These are phyloP conservation scores for Petrocephalus sullivani DNA, from an alignment of 2,797 vertebrate genomes.

Conservation along the genomic window DNA sequence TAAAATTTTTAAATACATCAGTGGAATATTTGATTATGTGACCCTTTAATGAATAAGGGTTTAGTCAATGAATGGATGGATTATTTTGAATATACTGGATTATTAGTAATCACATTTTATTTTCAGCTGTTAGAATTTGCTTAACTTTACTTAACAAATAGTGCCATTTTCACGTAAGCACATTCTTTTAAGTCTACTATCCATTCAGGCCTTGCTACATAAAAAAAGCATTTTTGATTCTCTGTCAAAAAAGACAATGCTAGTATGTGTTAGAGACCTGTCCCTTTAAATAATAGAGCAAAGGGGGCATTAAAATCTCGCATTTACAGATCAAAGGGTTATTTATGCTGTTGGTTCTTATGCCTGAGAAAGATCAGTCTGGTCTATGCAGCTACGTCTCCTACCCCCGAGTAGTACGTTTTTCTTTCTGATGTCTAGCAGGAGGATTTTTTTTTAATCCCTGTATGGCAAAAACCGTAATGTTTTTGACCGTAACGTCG, in stretches of 20 bases:
- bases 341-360: conserved; percentile 53
- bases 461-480: conserved; percentile 40
- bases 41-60: background rate
- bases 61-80: background rate
- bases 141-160: conserved; percentile 34
- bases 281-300: conserved; percentile 31
- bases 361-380: conserved; percentile 54
- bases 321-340: conserved; percentile 49
- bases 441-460: conserved; percentile 44
- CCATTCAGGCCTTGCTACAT: conserved; percentile 39
- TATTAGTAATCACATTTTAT: background rate
- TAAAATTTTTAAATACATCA: background rate
- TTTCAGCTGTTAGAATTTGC: background rate
- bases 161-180: conserved; percentile 27
- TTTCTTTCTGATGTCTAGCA: conserved; percentile 42
- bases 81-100: background rate
- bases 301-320: conserved; percentile 41
- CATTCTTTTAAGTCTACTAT: conserved; percentile 33
- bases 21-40: background rate
- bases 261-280: conserved; percentile 31
- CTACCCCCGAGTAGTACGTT: conserved; percentile 48
- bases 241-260: conserved; percentile 42
- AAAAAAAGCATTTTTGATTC: conserved; percentile 34
- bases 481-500: background rate
- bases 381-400: conserved; percentile 48